phyloP scores from a whole-genome alignment of 2,113 vertebrate genomes.

The Eudorcas thomsonii region DNA sequence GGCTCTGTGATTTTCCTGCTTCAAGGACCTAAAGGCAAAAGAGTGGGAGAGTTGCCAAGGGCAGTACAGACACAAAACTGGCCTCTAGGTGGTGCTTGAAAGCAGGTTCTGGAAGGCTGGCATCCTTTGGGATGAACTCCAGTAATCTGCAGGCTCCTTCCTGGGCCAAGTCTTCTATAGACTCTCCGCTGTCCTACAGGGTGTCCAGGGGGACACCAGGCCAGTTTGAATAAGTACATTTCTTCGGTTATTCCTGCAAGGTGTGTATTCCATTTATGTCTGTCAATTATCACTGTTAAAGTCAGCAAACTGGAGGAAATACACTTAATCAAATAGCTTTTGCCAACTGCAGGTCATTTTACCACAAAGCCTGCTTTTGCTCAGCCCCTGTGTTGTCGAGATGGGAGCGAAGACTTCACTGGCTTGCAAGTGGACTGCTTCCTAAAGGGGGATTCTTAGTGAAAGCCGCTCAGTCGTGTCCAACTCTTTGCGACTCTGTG shows the following conservation, averaged over 20 bases:
- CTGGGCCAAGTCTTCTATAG: not conserved
- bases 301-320: not conserved
- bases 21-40: not conserved
- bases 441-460: not conserved
- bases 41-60: not conserved
- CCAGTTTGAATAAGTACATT: no score
- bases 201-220: not conserved
- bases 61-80: not conserved
- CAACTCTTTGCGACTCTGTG: not conserved
- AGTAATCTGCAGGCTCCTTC: not conserved
- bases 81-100: constrained; percentile 52
- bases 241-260: not conserved
- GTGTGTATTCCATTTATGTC: not conserved
- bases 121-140: not conserved
- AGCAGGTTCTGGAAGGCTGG: not conserved
- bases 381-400: not conserved
- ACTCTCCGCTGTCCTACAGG: not conserved
- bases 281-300: not conserved
- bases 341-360: not conserved
- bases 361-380: not conserved
- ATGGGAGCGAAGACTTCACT: not conserved
- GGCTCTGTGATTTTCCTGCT: not conserved
- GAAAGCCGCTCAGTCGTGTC: not conserved
- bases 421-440: not conserved
- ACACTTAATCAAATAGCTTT: not conserved